A percentile compares a stretch with the other conserved stretches of the same genome.
Conservation (phyloP, 2,888 invertebrate genomes). For the Taenaris catops region DNA sequence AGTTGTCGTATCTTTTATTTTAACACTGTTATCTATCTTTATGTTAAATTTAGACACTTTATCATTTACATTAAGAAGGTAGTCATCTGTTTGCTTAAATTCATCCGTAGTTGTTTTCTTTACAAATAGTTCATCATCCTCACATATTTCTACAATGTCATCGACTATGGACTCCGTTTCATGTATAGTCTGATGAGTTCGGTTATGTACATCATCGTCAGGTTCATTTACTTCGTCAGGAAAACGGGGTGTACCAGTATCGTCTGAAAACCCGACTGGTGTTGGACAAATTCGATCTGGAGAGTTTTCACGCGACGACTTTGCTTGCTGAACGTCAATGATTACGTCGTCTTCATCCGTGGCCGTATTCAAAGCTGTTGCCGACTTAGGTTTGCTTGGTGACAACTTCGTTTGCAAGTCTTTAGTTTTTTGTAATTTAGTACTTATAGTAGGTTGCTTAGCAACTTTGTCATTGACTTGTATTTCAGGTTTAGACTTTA, state of each 20-base stretch:
- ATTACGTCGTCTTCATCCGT: conserved; percentile 80
- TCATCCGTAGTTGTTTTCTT: conserved; percentile 48
- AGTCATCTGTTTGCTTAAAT: conserved; percentile 66
- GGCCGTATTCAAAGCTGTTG: conserved; percentile 72
- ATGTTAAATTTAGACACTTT: conserved; percentile 75
- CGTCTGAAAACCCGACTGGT: conserved; percentile 80
- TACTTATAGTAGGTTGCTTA: conserved; percentile 34
- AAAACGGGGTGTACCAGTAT: conserved; percentile 82
- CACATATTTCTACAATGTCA: conserved; percentile 74
- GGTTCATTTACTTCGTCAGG: conserved; percentile 88
- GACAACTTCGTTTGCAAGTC: conserved; percentile 52
- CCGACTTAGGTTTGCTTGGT: conserved; percentile 63
- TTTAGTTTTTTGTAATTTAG: conserved; percentile 41
- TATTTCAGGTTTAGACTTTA: conserved; percentile 72
- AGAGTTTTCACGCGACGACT: conserved; percentile 87
- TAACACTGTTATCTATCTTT: conserved; percentile 49
- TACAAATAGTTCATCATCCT: conserved; percentile 69
- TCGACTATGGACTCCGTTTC: conserved; percentile 83
- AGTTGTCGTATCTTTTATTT: conserved; percentile 42
- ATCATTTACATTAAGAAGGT: conserved; percentile 76
- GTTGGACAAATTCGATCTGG: conserved; percentile 86
- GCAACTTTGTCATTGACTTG: conserved; percentile 55
- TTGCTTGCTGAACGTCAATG: conserved; percentile 85
- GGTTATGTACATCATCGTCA: conserved; percentile 80
- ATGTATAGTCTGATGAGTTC: conserved; percentile 60